Conservation (phyloP, 2,797 vertebrate species). For the Nasua narica region DNA sequence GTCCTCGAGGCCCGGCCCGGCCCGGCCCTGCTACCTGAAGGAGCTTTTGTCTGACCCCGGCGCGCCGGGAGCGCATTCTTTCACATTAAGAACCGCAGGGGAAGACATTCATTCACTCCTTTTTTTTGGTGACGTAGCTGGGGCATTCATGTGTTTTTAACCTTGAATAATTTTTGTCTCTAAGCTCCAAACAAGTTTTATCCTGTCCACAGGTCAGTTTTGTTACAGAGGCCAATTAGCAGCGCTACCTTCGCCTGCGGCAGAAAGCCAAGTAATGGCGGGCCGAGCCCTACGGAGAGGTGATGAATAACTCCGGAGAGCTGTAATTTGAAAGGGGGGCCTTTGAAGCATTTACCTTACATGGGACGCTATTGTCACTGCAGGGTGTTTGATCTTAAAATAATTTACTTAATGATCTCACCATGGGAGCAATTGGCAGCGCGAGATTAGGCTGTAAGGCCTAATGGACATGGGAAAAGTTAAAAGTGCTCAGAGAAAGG, state of each 20-base stretch:
- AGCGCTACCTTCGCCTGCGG: conserved; percentile 98
- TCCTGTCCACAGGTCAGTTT: conserved; percentile 98
- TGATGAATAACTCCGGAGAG: conserved; percentile 93
- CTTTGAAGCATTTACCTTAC: conserved; percentile 98
- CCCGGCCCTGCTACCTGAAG: conserved; percentile 82
- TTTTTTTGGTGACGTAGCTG: conserved; percentile 83
- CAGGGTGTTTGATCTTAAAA: conserved; percentile 99
- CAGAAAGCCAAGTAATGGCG: conserved; percentile 95
- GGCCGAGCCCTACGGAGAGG: conserved; percentile 94
- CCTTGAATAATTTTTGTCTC: conserved; percentile 92
- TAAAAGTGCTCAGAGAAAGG: conserved; percentile 86
- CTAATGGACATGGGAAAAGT: conserved; percentile 97
- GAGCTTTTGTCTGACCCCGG: conserved; percentile 83
- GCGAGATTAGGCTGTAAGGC: conserved; percentile 97
- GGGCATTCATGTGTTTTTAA: conserved; percentile 88
- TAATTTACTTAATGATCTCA: conserved; percentile 99
- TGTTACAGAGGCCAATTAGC: conserved; percentile 99
- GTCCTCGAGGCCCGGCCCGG: background rate
- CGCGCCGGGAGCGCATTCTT: conserved; percentile 83
- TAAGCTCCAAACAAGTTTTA: conserved; percentile 93
- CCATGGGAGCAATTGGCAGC: conserved; percentile 97
- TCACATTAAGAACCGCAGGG: conserved; percentile 81
- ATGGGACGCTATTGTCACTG: conserved; percentile 98
- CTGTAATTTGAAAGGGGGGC: conserved; percentile 95
- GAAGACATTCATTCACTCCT: conserved; percentile 84